Evolutionary conservation across 2,888 invertebrate species (phyloP), one percentile per base, ranked within the genome.

Genomic region (Synanthedon myopaeformis): DNA sequence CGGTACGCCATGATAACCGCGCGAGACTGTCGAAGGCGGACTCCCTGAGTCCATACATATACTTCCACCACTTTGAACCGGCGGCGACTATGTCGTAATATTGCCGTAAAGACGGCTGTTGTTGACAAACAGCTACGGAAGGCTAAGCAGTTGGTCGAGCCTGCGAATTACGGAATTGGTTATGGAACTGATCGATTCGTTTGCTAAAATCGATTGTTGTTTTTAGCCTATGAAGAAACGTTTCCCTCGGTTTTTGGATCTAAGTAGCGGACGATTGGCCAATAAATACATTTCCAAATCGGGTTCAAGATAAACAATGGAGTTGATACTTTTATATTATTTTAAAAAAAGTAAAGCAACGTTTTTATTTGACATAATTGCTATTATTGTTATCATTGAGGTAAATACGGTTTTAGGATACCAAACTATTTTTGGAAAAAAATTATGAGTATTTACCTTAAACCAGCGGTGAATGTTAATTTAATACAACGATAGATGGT

Each of bases 51-150:
- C 58, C 67, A 62, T 59, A 79, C 74, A 83, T 79, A 86, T 85
- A 85, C 77, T 79, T 64, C 85, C 84, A 83, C 84, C 79, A 69
- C 85, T 56, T 54, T 51, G 23, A 74, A 72, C 67, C 63, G 62
- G 53, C 63, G 62, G 53, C 41, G 53, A 41, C 12, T 11, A 56
- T 64, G 61, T 62, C 63, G 67, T 58, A 66, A 70, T 52, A 19
- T 35, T 10, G 35, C 19, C 49, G 45, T 41, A 41, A 49, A 28
- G 51, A 51, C 52, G 55, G 54, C 45, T 42, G 59, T 35, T 59
- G 60, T 61, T 61, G 62, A 64, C 59, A 64, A 62, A 59, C 54
- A 56, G 13, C 51, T 11, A 49, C 51, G 51, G 51, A n/a, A 35
- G 12, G 28, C 49, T 42, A 14, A 49, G 41, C 14, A 42, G 42